Conservation (phyloP, 1,140 invertebrate genomes). For the Lanistes nyassanus region DNA sequence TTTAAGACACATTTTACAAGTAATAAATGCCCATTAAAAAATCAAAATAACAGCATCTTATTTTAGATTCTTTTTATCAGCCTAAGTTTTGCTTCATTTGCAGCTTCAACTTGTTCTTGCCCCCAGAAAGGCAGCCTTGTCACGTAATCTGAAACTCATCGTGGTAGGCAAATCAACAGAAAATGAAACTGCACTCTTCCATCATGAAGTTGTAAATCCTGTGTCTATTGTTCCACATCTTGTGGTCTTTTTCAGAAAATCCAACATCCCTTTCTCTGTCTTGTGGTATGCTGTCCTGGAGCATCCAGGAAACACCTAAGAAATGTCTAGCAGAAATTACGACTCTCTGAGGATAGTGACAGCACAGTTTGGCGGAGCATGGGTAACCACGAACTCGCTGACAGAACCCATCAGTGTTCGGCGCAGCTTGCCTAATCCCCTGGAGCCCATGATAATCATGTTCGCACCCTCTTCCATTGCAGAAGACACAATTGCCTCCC, state of each 20-base stretch:
- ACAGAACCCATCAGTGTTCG: slow-evolving; percentile 49
- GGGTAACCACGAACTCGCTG: slow-evolving; percentile 47
- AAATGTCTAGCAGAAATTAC: not conserved
- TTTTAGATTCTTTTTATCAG: too few species aligned
- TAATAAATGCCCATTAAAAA: too few species aligned
- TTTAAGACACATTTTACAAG: too few species aligned
- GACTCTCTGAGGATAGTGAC: slow-evolving; percentile 1
- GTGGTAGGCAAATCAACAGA: too few species aligned
- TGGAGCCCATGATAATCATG: slow-evolving; percentile 42
- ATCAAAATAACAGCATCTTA: too few species aligned
- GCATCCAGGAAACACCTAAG: not conserved
- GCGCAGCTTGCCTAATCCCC: slow-evolving; percentile 42
- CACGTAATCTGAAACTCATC: too few species aligned
- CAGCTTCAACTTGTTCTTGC: too few species aligned
- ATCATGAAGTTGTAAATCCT: too few species aligned
- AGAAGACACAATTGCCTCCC: slow-evolving; percentile 32
- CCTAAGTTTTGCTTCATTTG: too few species aligned
- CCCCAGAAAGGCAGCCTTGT: too few species aligned
- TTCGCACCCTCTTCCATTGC: slow-evolving; percentile 29
- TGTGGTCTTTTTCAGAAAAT: not conserved
- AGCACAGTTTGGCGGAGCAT: slow-evolving; percentile 18
- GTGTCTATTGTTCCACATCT: too few species aligned
- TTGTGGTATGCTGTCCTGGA: not conserved
- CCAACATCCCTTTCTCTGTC: not conserved
- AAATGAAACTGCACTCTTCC: too few species aligned